A percentile compares a stretch with the other conserved stretches of the same genome.
These are phyloP conservation scores for Nycticebus coucang DNA, from an alignment of 2,113 vertebrate genomes.

Conservation along the genomic window DNA sequence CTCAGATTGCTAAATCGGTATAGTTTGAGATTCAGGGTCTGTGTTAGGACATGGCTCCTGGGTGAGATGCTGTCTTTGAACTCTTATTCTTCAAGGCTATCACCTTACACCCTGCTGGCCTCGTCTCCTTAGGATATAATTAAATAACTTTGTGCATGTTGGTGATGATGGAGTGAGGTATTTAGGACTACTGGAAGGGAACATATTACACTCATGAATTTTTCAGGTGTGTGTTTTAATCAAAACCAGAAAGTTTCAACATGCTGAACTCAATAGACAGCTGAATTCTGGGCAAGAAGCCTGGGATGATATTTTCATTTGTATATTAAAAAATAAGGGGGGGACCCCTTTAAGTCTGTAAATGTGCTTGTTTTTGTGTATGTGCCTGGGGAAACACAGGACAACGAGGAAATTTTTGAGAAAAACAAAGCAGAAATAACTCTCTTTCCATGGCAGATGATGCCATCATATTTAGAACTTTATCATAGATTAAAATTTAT, in stretches of 20 bases:
- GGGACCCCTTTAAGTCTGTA: not conserved
- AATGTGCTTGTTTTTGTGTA: not conserved
- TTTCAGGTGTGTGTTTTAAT: conserved; percentile 54
- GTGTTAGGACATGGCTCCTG: conserved; percentile 11
- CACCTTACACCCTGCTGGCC: conserved; percentile 31
- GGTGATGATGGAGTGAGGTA: conserved; percentile 17
- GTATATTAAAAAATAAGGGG: conserved; percentile 12
- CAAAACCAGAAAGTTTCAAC: conserved; percentile 56
- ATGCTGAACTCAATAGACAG: not conserved
- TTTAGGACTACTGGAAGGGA: conserved; percentile 44
- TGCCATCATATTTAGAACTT: not conserved
- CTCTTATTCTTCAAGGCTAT: conserved; percentile 66
- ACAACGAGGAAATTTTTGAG: not conserved
- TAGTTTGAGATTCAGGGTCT: conserved; percentile 52
- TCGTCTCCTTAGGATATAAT: conserved; percentile 54
- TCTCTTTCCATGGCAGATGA: not conserved
- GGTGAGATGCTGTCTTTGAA: conserved; percentile 33
- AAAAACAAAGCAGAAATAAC: conserved; percentile 21
- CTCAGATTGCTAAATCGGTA: conserved; percentile 60
- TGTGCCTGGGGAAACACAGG: not conserved
- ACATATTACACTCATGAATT: not conserved
- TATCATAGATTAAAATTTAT: not conserved
- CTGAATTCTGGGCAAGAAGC: not conserved
- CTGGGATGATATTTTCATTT: not conserved
- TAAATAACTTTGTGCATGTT: conserved; percentile 27